Evolutionary conservation across 2,888 invertebrate species (phyloP).

Genomic region (Aspidiotus destructor): DNA sequence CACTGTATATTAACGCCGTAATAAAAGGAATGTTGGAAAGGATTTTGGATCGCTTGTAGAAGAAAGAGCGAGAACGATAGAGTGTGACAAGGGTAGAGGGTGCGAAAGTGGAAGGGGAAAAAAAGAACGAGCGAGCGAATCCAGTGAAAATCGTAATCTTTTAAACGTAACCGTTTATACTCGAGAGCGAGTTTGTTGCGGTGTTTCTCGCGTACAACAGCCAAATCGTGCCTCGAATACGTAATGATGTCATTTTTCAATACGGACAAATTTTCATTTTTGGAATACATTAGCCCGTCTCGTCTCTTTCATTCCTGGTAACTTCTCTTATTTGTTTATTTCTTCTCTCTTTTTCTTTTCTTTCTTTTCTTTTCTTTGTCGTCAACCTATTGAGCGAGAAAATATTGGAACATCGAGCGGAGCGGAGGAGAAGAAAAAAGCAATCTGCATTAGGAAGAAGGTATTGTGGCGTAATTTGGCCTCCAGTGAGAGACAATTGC

Average conservation of each 20-base stretch:
- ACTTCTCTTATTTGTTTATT: too few species aligned
- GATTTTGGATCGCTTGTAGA: neutral
- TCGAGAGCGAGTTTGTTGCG: slow-evolving; percentile 2
- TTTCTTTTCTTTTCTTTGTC: too few species aligned
- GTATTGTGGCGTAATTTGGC: too few species aligned
- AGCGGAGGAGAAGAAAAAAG: too few species aligned
- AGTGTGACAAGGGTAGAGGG: neutral
- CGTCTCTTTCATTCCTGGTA: neutral
- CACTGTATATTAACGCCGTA: too few species aligned
- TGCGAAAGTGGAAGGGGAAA: neutral
- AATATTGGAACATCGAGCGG: too few species aligned
- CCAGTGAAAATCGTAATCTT: slow-evolving; percentile 1
- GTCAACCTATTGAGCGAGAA: too few species aligned
- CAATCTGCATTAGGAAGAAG: too few species aligned
- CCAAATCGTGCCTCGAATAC: slow-evolving; percentile 6
- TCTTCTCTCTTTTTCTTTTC: too few species aligned
- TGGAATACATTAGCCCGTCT: slow-evolving; percentile 7
- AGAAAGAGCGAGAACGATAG: neutral
- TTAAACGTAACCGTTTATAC: slow-evolving; percentile 3
- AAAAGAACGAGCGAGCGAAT: neutral
- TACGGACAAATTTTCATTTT: slow-evolving; percentile 9
- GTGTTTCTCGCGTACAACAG: slow-evolving; percentile 1
- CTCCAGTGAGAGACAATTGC: too few species aligned
- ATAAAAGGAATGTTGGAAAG: too few species aligned
- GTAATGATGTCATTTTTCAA: slow-evolving; percentile 11